A percentile compares a stretch with the other conserved stretches of the same genome.
Conservation (phyloP, 2,797 vertebrate genomes). For the Propithecus perrieri region DNA sequence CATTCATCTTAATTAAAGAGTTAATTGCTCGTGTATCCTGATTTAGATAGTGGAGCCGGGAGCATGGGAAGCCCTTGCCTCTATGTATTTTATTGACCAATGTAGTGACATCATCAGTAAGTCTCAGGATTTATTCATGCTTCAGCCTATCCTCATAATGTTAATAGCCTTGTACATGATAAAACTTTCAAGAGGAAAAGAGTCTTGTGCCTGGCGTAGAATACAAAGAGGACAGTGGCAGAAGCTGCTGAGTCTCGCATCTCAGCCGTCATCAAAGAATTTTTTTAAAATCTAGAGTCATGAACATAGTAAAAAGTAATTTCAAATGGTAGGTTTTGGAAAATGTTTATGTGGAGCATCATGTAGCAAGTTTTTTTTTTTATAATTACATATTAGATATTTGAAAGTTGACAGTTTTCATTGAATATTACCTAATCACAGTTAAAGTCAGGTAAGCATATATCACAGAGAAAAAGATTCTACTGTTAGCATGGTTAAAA, state of each 20-base stretch:
- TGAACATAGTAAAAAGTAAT: slow-evolving; percentile 82
- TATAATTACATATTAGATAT: slow-evolving; percentile 62
- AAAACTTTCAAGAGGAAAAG: slow-evolving; percentile 84
- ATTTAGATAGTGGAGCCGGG: slow-evolving; percentile 84
- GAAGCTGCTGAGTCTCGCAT: slow-evolving; percentile 75
- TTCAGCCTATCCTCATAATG: slow-evolving; percentile 82
- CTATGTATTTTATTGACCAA: slow-evolving; percentile 86
- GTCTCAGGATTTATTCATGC: slow-evolving; percentile 83
- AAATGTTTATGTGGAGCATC: slow-evolving; percentile 78
- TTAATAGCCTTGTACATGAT: slow-evolving; percentile 86
- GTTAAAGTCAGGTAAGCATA: slow-evolving; percentile 67
- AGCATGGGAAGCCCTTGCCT: slow-evolving; percentile 80
- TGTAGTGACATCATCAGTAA: slow-evolving; percentile 86
- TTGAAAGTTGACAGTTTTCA: slow-evolving; percentile 77
- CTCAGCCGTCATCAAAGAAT: slow-evolving; percentile 81
- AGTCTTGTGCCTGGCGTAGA: slow-evolving; percentile 74
- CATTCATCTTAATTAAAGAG: slow-evolving; percentile 91
- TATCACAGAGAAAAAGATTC: slow-evolving; percentile 56
- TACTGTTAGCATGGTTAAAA: slow-evolving; percentile 47
- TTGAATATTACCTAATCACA: slow-evolving; percentile 72
- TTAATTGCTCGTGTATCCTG: slow-evolving; percentile 89
- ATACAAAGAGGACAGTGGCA: slow-evolving; percentile 78
- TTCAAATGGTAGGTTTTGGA: slow-evolving; percentile 78
- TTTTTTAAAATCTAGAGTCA: slow-evolving; percentile 81
- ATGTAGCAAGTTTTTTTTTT: slow-evolving; percentile 41